These are phyloP conservation scores for Electrona antarctica DNA, from an alignment of 2,113 vertebrate species.

Conservation along the genomic window DNA sequence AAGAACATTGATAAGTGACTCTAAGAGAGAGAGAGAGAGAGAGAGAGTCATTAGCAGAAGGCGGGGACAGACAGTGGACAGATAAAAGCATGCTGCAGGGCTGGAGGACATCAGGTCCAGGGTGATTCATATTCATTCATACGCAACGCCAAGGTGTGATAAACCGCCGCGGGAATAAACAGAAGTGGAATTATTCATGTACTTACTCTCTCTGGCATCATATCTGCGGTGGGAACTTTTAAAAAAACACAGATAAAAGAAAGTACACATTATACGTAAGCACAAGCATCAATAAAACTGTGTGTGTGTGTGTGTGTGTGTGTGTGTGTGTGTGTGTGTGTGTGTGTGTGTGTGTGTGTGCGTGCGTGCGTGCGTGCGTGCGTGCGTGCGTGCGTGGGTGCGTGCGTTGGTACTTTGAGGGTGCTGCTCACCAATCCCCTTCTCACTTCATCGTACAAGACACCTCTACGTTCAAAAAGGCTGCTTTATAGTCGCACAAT, in stretches of 20 bases:
- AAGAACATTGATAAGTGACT: constrained; percentile 49
- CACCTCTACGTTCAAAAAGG: too few species aligned
- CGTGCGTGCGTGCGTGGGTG: too few species aligned
- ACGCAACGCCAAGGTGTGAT: constrained; percentile 55
- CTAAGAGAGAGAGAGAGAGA: not conserved
- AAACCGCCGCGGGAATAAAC: constrained; percentile 66
- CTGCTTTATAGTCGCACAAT: too few species aligned
- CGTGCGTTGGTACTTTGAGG: too few species aligned
- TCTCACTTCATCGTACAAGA: too few species aligned
- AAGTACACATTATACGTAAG: constrained; percentile 21
- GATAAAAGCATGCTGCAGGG: constrained; percentile 51
- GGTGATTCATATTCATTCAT: constrained; percentile 59
- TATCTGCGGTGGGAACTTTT: constrained; percentile 38
- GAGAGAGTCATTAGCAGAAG: not conserved
- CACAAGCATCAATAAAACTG: constrained; percentile 13
- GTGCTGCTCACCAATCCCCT: too few species aligned
- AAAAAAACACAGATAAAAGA: constrained; percentile 30
- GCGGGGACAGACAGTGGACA: constrained; percentile 26
- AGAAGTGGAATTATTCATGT: constrained; percentile 64
- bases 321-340: too few species aligned
- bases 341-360: too few species aligned
- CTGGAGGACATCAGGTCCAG: constrained; percentile 31
- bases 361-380: too few species aligned
- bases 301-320: too few species aligned
- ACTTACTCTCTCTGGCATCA: not conserved